Evolutionary conservation across 2,888 invertebrate species (phyloP), one percentile per base, ranked within the genome.

Genomic region (Venustoraphidia nigricollis): DNA sequence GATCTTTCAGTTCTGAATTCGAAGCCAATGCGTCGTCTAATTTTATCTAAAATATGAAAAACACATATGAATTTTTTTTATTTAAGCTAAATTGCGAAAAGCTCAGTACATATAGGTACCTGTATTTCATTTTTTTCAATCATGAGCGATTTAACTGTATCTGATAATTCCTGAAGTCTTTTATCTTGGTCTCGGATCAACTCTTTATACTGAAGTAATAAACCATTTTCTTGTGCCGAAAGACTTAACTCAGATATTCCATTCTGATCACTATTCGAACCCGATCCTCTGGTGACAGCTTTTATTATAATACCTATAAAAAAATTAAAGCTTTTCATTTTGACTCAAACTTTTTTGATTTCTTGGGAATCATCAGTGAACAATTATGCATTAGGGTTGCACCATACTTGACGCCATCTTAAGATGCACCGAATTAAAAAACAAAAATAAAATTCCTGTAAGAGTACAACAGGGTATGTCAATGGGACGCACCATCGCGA

Each of bases 121-220:
- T 73, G 68, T 47, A 68, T 55, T 11, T 58, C 53, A 27, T 61
- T 54, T 47, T 62, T 64, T 42, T 62, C 70, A 9, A 61, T 60
- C 50, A 67, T 54, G 50, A 74, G 58, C 36, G 66, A 65, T 36
- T 72, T 68, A 1, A 74, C 59, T 55, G 75, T 72, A 41, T 67
- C 63, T 62, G 63, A 65, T 46, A 75, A 65, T 46, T 75, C 75
- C 57, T 77, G 75, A 52, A 82, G 67, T 53, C 81, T 73, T 36
- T 70, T 73, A 65, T 92, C 92, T 66, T 96, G 94, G 57, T 92
- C 89, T 51, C 92, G 75, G 56, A 96, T 96, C 46, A 96, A 73
- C 51, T 83, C 79, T 70, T 93, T 93, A 67, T 93, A 94, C 65
- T 92, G 90, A 34, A 76, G 67, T 39, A 90, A 63, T 14, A 68